phyloP scores from a whole-genome alignment of 2,888 invertebrate species.

The Thera obeliscata region DNA sequence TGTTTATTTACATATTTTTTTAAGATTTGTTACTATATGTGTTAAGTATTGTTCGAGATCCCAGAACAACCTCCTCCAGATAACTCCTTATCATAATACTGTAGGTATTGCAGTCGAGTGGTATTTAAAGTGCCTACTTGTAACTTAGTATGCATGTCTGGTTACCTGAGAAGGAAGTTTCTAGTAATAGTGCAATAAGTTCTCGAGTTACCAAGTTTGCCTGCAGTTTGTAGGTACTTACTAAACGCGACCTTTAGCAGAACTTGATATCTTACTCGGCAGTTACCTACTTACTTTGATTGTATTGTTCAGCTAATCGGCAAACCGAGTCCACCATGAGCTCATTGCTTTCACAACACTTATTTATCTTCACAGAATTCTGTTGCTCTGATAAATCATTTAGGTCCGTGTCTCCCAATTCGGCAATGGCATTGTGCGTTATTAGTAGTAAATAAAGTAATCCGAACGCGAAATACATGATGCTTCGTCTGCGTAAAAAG shows the following conservation, averaged over 20 bases:
- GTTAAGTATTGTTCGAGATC: no score
- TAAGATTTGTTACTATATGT: background rate
- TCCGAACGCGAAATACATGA: slow-evolving; percentile 57
- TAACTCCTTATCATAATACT: no score
- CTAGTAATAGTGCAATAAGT: slow-evolving; percentile 8
- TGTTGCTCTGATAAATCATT: slow-evolving; percentile 77
- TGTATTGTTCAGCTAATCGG: slow-evolving; percentile 85
- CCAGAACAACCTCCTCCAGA: no score
- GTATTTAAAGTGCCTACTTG: slow-evolving; percentile 5
- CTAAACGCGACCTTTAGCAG: slow-evolving; percentile 14
- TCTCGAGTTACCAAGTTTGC: slow-evolving; percentile 30
- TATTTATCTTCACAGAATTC: slow-evolving; percentile 86
- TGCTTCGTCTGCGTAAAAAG: slow-evolving; percentile 17
- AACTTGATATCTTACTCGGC: slow-evolving; percentile 18
- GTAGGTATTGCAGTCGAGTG: background rate
- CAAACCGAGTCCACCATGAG: slow-evolving; percentile 88
- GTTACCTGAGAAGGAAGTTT: slow-evolving; percentile 23
- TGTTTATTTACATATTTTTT: background rate
- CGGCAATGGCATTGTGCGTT: slow-evolving; percentile 47
- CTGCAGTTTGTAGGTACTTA: slow-evolving; percentile 5
- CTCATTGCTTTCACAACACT: slow-evolving; percentile 91
- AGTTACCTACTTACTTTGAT: slow-evolving; percentile 76
- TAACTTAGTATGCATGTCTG: slow-evolving; percentile 28
- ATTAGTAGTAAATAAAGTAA: slow-evolving; percentile 65
- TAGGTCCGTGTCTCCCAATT: slow-evolving; percentile 70